These are phyloP conservation scores for Drosophila birchii DNA, from an alignment of 2,888 invertebrate species.

Conservation along the genomic window DNA sequence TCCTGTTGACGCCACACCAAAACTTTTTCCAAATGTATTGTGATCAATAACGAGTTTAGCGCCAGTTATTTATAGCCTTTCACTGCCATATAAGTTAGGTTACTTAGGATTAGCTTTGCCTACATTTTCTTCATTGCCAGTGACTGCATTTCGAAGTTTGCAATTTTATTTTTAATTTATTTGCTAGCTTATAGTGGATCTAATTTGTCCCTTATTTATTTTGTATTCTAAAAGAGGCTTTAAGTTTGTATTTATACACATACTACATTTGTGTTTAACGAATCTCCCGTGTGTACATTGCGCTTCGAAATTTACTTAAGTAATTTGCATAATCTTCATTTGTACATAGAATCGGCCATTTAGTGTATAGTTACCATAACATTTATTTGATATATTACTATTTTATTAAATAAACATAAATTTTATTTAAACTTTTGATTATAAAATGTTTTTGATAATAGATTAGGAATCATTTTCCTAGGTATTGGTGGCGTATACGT, in stretches of 20 bases:
- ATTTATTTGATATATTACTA: slow-evolving; percentile 1
- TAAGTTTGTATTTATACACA: slow-evolving; percentile 57
- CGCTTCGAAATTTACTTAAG: slow-evolving; percentile 28
- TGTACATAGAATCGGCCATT: slow-evolving; percentile 58
- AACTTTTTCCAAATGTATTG: slow-evolving; percentile 79
- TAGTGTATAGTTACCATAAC: slow-evolving; percentile 22
- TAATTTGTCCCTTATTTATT: slow-evolving; percentile 47
- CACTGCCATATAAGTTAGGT: slow-evolving; percentile 75
- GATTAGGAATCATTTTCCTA: no score
- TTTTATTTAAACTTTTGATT: slow-evolving; percentile 3
- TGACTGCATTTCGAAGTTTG: slow-evolving; percentile 70
- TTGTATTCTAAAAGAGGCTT: slow-evolving; percentile 66
- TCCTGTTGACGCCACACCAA: slow-evolving; percentile 72
- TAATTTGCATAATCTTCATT: slow-evolving; percentile 41
- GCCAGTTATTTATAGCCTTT: slow-evolving; percentile 51
- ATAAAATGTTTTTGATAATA: not conserved
- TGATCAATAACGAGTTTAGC: slow-evolving; percentile 69
- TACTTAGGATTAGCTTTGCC: slow-evolving; percentile 35
- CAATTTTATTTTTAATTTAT: slow-evolving; percentile 47
- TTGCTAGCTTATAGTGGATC: slow-evolving; percentile 26
- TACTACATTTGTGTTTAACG: slow-evolving; percentile 30
- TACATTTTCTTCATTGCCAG: slow-evolving; percentile 58
- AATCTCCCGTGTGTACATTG: slow-evolving; percentile 68
- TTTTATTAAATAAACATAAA: slow-evolving; percentile 12
- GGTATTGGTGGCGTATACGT: not conserved